Evolutionary conservation across 2,113 vertebrate species (phyloP).

Genomic region (Gymnocephalus cernua): DNA sequence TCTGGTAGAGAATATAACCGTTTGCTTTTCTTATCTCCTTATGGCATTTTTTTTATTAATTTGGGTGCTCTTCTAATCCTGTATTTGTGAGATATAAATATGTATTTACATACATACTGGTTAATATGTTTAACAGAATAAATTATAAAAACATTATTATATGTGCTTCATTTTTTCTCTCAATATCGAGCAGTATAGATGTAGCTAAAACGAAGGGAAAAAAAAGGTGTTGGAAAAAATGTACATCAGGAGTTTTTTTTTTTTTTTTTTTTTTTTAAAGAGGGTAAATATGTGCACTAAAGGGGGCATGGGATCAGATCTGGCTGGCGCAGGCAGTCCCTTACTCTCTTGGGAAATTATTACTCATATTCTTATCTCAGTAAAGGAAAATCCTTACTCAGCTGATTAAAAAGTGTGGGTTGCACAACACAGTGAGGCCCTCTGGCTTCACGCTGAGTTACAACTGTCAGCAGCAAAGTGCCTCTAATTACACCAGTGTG

Average conservation of each 20-base stretch:
- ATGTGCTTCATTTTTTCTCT: not conserved
- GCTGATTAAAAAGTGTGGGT: slow-evolving; percentile 63
- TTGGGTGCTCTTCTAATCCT: not conserved
- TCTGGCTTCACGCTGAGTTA: slow-evolving; percentile 47
- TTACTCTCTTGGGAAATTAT: slow-evolving; percentile 1
- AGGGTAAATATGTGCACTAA: not conserved
- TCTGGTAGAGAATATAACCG: not conserved
- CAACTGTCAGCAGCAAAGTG: slow-evolving; percentile 59
- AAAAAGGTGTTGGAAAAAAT: not conserved
- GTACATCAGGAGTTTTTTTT: not conserved
- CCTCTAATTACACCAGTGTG: slow-evolving; percentile 70
- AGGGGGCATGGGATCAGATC: slow-evolving; percentile 16
- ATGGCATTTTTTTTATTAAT: not conserved
- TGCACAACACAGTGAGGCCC: slow-evolving; percentile 55
- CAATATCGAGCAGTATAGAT: not conserved
- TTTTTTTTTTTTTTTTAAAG: not conserved
- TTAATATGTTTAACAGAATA: not conserved
- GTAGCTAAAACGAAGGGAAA: not conserved
- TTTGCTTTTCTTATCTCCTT: not conserved
- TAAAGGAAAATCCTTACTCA: slow-evolving; percentile 22
- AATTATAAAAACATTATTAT: not conserved
- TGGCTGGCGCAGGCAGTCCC: not conserved
- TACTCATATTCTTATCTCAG: not conserved
- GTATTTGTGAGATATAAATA: not conserved
- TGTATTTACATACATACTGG: not conserved